Base-by-base conservation (phyloP, 2,888 invertebrate species). In the Eupithecia vulgata region DNA sequence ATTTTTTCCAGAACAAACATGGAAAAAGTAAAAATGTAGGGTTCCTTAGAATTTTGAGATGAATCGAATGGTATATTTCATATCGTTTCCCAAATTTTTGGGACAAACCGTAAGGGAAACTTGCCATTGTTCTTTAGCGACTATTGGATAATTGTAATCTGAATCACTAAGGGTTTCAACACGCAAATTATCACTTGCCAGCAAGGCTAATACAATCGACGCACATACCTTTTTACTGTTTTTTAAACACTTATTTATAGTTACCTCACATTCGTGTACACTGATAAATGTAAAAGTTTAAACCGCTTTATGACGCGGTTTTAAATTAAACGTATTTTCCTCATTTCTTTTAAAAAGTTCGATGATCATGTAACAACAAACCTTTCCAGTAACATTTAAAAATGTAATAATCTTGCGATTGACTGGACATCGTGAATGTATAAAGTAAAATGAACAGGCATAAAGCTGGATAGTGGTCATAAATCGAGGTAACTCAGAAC, bases 391-490 rank as follows among this genome's bases (percentile, higher is more conserved):
- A 13, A 64, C 21, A n/a, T 37, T n/a, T 62, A 25, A n/a, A 48
- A 52, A 52, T 10, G 0, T 21, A 3, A 21, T 10, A 52, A 52
- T 21, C 52, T 25, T 5, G 57, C 21, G n/a, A 4, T 57, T 57
- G 25, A 62, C 30, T 35, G 12, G 13, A 21, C 25, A 48, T 45
- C 48, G 13, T 35, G 52, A 68, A 30, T 52, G 88, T 52, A 85
- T 90, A 90, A 88, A 87, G 70, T n/a, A 35, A 21, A 65, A 40
- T 13, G 40, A 65, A 65, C 7, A 21, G 13, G 84, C 86, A 86
- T 90, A 88, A 91, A 90, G 86, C 86, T 81, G 84, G 83, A 88
- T 85, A 86, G 85, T 83, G 84, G 86, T 90, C 90, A 88, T 92
- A 91, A 93, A 92, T 82, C 80, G 84, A 80, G 77, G 80, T 85